Evolutionary conservation across 2,797 vertebrate species (phyloP), one percentile per base, ranked within the genome.

Genomic region (Psittacula echo): DNA sequence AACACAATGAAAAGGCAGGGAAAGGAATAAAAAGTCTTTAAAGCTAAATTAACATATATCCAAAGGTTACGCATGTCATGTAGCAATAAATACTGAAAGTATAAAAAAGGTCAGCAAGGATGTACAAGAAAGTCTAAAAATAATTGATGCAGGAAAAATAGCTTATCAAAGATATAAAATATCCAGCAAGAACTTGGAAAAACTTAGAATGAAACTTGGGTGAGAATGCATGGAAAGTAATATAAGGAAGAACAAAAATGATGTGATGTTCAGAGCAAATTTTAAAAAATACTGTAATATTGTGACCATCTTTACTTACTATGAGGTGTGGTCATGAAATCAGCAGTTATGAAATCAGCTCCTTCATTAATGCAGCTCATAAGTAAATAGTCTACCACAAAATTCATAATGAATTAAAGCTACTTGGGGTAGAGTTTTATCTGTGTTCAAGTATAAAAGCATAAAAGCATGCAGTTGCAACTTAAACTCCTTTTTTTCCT

Each of bases 31-130:
- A 76, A 76, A 93, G 47, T 54, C 51, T 85, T 93, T 93, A 89
- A 93, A 53, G 64, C 23, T 88, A 96, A 95, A 94, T 96, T 92
- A 91, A 82, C 4, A 8, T 61, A 64, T 89, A 95, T 65, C n/a
- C 78, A 95, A 95, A 96, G 88, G 78, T 94, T 93, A 94, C 77
- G 21, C 82, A 72, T 3, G 45, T 90, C 89, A 95, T 70, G 41
- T 72, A 85, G 72, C 24, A 82, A 91, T 87, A 93, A 96, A 96
- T 90, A 93, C 34, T 65, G 32, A 87, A 79, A 85, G 62, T 94
- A 60, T 58, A 92, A 91, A 94, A 95, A 95, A 95, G 93, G 64
- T 95, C 94, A 94, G 74, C 42, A 84, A 37, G 48, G 56, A 90
- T 76, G 66, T 71, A 86, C 78, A 75, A 90, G 64, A 56, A 90